Conservation (phyloP, 2,113 vertebrate genomes). For the Prolemur simus region DNA sequence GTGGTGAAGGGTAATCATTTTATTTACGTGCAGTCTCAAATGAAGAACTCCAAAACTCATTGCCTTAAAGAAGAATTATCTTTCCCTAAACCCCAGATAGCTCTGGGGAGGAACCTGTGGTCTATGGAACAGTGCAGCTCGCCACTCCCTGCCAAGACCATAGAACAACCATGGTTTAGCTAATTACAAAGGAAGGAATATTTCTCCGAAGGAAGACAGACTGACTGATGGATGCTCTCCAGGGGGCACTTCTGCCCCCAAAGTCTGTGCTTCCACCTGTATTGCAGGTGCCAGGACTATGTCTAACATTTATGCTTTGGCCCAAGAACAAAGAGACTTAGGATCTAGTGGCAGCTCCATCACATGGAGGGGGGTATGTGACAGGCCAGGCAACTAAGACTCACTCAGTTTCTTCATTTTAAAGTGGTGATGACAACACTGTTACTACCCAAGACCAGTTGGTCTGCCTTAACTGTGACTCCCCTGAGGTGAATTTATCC, state of each 20-base stretch:
- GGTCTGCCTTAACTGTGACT: accelerated
- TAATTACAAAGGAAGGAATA: neutral
- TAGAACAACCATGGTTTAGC: neutral
- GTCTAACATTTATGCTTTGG: neutral
- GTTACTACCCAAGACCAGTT: neutral
- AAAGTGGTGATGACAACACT: neutral
- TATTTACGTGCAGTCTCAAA: neutral
- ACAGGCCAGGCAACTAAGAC: neutral
- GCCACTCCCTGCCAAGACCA: neutral
- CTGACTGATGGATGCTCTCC: neutral
- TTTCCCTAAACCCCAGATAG: neutral
- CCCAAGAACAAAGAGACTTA: neutral
- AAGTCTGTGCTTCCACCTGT: neutral
- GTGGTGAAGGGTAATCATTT: neutral
- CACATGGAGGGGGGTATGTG: neutral
- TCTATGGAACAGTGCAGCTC: neutral
- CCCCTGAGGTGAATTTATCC: neutral
- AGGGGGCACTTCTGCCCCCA: neutral
- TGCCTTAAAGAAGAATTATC: neutral
- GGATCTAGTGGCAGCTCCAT: neutral
- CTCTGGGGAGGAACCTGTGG: neutral
- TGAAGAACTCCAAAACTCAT: neutral
- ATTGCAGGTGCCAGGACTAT: neutral
- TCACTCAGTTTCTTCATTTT: neutral
- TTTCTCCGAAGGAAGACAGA: neutral